Evolutionary conservation across 2,797 vertebrate species (phyloP), one percentile per base, ranked within the genome.

Genomic region (Delichon dasypus): DNA sequence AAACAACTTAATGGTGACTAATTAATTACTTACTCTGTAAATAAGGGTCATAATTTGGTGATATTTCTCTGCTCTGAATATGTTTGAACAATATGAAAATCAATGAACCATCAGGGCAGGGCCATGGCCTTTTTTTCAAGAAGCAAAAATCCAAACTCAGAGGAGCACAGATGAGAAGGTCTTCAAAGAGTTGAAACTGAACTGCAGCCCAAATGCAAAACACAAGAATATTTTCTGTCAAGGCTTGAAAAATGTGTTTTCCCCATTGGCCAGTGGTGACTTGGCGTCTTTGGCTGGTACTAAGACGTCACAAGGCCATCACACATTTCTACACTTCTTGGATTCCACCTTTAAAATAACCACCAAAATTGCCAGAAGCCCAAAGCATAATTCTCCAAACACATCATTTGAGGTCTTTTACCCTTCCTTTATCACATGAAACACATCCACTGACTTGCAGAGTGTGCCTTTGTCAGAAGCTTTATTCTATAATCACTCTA

Each of bases 271-370:
- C 60, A 25, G 32, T 38, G 51, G n/a, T 58, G 70, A 80, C n/a
- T 51, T 2, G 0, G 17, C 30, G 60, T 32, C 75, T 92, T 88
- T 89, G 54, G 55, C 50, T 6, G 5, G 47, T 61, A 75, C 21
- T 38, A 47, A 44, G 10, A 48, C 0, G 0, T 45, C 48, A 79
- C 0, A 0, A 74, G 79, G 23, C 34, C 36, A 73, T 48, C 67
- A 64, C 5, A 60, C 5, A n/a, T 14, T 73, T 88, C 27, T 36
- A 70, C 3, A 40, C 16, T 51, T 68, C 73, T 29, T 68, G 25
- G 8, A 81, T 88, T 73, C 36, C 21, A 48, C 36, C 26, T 77
- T 89, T 61, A 50, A 77, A 90, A 84, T 44, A 87, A 60, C 21
- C 34, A 75, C 18, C 16, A 25, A 68, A 85, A 72, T 11, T 73